A percentile compares a stretch with the other conserved stretches of the same genome.
Evolutionary conservation across 2,888 invertebrate genomes (phyloP).

Genomic region (Dendrolimus houi): DNA sequence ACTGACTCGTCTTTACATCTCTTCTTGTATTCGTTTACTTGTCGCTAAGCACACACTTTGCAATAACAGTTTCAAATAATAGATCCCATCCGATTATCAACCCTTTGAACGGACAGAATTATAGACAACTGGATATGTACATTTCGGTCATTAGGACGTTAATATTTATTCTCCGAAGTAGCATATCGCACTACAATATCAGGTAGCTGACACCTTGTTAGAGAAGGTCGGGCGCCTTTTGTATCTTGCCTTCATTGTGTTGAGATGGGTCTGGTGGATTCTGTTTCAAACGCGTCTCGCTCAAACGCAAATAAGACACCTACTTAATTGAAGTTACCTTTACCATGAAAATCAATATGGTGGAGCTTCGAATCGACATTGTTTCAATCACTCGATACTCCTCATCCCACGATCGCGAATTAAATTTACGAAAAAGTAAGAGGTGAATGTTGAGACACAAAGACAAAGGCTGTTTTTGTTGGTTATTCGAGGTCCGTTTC

Average conservation of each 20-base stretch:
- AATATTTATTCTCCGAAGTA: constrained; percentile 55
- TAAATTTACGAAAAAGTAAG: not conserved
- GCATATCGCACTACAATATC: constrained; percentile 61
- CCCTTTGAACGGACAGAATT: constrained; percentile 24
- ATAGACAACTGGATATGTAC: constrained; percentile 13
- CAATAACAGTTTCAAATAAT: constrained; percentile 27
- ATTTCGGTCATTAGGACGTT: constrained; percentile 50
- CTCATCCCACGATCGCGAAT: not conserved
- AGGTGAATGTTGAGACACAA: not conserved
- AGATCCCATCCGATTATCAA: constrained; percentile 25
- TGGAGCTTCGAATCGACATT: not conserved
- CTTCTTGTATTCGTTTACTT: not conserved
- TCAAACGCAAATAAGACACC: constrained; percentile 37
- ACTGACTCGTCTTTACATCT: not conserved
- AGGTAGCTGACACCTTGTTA: constrained; percentile 69
- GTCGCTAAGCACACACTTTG: constrained; percentile 16
- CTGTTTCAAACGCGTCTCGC: constrained; percentile 52
- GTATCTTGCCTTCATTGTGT: constrained; percentile 55
- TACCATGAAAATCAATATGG: constrained; percentile 9
- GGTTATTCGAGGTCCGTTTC: not conserved
- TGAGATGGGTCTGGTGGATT: constrained; percentile 51
- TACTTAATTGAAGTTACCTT: constrained; percentile 45
- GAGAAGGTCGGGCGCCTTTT: constrained; percentile 46
- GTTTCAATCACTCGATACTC: constrained; percentile 2
- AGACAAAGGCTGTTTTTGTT: not conserved